Evolutionary conservation across 1,140 invertebrate species (phyloP).

Genomic region (Spodoptera litura): DNA sequence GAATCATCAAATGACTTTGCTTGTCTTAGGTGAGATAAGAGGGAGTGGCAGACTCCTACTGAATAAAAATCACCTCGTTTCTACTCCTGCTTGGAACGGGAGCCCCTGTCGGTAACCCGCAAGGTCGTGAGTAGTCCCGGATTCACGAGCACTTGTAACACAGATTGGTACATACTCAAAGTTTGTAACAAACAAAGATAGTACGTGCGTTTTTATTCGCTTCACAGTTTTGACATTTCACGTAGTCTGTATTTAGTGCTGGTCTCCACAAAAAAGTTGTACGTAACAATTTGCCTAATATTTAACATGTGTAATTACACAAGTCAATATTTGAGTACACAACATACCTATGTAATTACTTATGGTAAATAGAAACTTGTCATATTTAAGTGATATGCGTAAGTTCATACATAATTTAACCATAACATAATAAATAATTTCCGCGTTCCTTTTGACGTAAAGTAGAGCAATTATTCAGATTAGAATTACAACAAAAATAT

Average conservation of each 20-base stretch:
- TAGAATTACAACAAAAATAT: neutral
- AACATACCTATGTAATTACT: neutral
- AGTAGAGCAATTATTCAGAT: conserved; percentile 1
- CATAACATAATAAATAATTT: neutral
- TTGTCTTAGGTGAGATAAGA: no score
- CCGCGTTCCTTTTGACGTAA: conserved; percentile 2
- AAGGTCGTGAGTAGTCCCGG: no score
- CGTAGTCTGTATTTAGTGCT: conserved; percentile 4
- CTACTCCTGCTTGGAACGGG: no score
- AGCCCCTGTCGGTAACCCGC: no score
- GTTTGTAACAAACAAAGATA: no score
- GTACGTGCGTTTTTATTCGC: neutral
- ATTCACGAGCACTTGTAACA: no score
- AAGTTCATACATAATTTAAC: neutral
- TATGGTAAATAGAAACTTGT: conserved; percentile 9
- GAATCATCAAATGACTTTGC: no score
- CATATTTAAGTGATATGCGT: neutral
- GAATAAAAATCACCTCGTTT: no score
- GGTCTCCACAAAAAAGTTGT: no score
- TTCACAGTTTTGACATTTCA: conserved; percentile 19
- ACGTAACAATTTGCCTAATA: no score
- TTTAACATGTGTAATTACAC: neutral
- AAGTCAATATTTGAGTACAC: neutral
- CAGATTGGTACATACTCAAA: no score
- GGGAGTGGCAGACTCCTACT: no score